phyloP scores from a whole-genome alignment of 2,797 vertebrate genomes.

The Hippocampus kuda region DNA sequence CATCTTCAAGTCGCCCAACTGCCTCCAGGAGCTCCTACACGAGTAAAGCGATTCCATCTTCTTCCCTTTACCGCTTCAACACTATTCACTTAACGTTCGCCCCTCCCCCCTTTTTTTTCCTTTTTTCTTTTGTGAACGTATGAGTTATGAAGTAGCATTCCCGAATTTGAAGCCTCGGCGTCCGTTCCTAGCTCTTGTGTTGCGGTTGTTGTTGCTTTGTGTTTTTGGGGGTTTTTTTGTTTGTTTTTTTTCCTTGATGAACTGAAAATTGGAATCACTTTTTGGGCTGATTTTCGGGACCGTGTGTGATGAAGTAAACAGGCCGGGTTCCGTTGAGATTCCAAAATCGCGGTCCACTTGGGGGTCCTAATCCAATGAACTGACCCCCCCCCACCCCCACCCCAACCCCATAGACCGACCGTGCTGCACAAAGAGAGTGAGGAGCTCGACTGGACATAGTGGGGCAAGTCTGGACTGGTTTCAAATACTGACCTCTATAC shows the following conservation, averaged over 20 bases:
- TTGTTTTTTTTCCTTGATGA: slow-evolving; percentile 51
- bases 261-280: slow-evolving; percentile 49
- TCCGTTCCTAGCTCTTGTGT: slow-evolving; percentile 66
- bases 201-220: slow-evolving; percentile 43
- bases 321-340: slow-evolving; percentile 41
- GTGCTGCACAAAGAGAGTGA: slow-evolving; percentile 30
- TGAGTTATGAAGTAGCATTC: slow-evolving; percentile 82
- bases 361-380: slow-evolving; percentile 27
- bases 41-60: slow-evolving; percentile 74
- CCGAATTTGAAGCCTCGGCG: slow-evolving; percentile 70
- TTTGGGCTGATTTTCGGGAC: slow-evolving; percentile 24
- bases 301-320: slow-evolving; percentile 38
- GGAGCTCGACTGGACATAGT: slow-evolving; percentile 45
- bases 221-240: too few species aligned
- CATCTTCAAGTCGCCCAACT: slow-evolving; percentile 98
- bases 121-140: slow-evolving; percentile 74
- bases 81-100: slow-evolving; percentile 35
- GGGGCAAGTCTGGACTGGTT: slow-evolving; percentile 50
- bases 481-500: slow-evolving; percentile 53
- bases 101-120: slow-evolving; percentile 22
- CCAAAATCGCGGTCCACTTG: slow-evolving; percentile 17
- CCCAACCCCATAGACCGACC: slow-evolving; percentile 10
- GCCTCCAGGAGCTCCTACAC: slow-evolving; percentile 98
- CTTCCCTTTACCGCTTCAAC: slow-evolving; percentile 21
- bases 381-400: slow-evolving; percentile 10